phyloP scores from a whole-genome alignment of 2,888 invertebrate species.

The Disparrhopalites patrizii region DNA sequence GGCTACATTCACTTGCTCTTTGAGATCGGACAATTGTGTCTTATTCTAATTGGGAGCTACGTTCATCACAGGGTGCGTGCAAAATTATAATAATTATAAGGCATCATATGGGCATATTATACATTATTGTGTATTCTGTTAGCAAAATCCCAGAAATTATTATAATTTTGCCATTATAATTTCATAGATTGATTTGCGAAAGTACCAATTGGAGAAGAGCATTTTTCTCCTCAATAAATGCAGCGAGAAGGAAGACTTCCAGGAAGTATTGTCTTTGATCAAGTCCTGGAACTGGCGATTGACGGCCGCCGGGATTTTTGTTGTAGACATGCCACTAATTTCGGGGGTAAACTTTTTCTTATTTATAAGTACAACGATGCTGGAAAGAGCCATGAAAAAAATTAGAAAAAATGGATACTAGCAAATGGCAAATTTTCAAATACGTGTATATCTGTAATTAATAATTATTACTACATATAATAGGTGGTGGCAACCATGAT shows the following conservation, averaged over 20 bases:
- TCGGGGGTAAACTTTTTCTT: conserved; percentile 20
- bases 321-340: conserved; percentile 15
- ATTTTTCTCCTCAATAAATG: conserved; percentile 10
- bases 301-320: conserved; percentile 20
- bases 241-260: not conserved
- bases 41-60: conserved; percentile 6
- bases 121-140: not conserved
- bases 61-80: conserved; percentile 9
- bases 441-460: too few species aligned
- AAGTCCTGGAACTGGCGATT: conserved; percentile 24
- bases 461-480: not conserved
- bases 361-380: not conserved
- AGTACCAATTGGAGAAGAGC: not conserved
- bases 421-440: too few species aligned
- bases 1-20: conserved; percentile 8
- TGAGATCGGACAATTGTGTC: conserved; percentile 5
- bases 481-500: conserved; percentile 20
- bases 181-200: not conserved
- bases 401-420: too few species aligned
- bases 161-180: not conserved
- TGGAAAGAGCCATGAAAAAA: too few species aligned
- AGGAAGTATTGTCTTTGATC: conserved; percentile 5
- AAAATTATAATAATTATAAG: not conserved
- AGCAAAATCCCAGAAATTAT: too few species aligned
- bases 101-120: not conserved